Evolutionary conservation across 2,797 vertebrate species (phyloP).

Genomic region (Arrhamphus sclerolepis): DNA sequence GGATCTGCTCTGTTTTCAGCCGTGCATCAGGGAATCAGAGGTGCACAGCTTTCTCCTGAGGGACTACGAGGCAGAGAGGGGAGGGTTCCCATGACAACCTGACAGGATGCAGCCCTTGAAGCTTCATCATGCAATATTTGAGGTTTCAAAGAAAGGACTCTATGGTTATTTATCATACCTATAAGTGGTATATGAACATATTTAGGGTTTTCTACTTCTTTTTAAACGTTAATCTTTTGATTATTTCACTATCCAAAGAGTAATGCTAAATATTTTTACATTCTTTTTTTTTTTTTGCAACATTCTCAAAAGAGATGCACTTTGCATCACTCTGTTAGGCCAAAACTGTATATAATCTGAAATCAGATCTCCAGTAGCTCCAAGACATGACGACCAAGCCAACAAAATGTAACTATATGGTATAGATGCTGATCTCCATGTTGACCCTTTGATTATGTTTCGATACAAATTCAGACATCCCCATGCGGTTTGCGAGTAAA

Average conservation of each 20-base stretch:
- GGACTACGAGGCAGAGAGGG: constrained; percentile 81
- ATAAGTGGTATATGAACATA: constrained; percentile 1
- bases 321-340: neutral
- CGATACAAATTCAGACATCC: constrained; percentile 56
- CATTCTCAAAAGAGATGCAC: neutral
- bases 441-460: constrained; percentile 59
- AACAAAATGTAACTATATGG: constrained; percentile 47
- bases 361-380: constrained; percentile 9
- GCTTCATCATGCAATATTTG: constrained; percentile 85
- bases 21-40: constrained; percentile 59
- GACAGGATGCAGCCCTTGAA: constrained; percentile 89
- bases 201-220: constrained; percentile 10
- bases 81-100: constrained; percentile 91
- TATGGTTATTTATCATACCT: constrained; percentile 32
- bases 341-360: neutral
- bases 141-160: constrained; percentile 82
- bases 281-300: neutral
- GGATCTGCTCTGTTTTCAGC: constrained; percentile 57
- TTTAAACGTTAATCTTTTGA: neutral
- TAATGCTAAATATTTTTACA: neutral
- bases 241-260: constrained; percentile 2
- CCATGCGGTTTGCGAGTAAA: constrained; percentile 61
- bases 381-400: constrained; percentile 43
- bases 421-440: constrained; percentile 64
- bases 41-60: constrained; percentile 84